Conservation (phyloP, 1,140 invertebrate species). For the Cephus cinctus region DNA sequence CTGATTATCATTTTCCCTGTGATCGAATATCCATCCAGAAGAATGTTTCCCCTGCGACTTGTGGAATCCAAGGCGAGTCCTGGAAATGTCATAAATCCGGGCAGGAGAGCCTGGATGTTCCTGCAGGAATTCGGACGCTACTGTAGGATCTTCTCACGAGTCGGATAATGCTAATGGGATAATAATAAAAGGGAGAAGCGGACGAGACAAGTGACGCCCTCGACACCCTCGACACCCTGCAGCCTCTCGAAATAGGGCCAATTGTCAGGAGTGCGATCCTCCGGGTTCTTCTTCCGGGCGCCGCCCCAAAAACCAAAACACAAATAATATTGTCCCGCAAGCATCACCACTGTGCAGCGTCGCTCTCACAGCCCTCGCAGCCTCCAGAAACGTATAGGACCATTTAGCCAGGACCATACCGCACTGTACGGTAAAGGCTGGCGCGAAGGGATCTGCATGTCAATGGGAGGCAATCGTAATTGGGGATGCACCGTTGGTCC, state of each 20-base stretch:
- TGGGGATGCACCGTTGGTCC: constrained; percentile 48
- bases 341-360: constrained; percentile 13
- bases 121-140: too few species aligned
- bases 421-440: constrained; percentile 3
- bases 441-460: constrained; percentile 48
- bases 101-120: too few species aligned
- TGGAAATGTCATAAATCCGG: too few species aligned
- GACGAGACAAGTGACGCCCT: too few species aligned
- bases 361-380: neutral
- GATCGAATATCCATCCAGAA: too few species aligned
- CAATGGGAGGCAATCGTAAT: constrained; percentile 49
- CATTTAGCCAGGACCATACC: constrained; percentile 5
- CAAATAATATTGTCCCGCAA: constrained; percentile 45
- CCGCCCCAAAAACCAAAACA: constrained; percentile 54
- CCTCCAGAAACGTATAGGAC: neutral
- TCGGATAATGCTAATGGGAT: too few species aligned
- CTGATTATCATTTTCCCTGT: too few species aligned
- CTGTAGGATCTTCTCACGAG: too few species aligned
- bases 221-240: constrained; percentile 16
- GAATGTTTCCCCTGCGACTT: too few species aligned
- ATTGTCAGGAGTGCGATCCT: constrained; percentile 29
- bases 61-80: too few species aligned
- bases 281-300: constrained; percentile 35
- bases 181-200: constrained; percentile 20
- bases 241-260: constrained; percentile 35